phyloP scores from a whole-genome alignment of 2,113 vertebrate species.

The Delphinus delphis region DNA sequence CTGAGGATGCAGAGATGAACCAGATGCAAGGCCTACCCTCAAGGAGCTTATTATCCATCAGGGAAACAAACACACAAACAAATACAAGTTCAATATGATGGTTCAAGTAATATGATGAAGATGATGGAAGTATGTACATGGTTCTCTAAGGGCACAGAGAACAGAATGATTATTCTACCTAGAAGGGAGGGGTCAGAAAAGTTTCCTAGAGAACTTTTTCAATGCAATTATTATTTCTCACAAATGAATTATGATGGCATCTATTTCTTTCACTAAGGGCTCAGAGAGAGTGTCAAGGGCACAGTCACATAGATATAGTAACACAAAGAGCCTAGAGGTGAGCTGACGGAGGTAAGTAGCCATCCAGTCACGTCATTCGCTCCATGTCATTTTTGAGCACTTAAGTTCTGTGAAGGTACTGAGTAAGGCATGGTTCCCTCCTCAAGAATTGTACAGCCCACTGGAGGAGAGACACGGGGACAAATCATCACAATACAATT shows the following conservation, averaged over 20 bases:
- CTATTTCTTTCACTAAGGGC: background rate
- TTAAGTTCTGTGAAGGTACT: background rate
- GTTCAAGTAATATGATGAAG: background rate
- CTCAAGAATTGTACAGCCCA: background rate
- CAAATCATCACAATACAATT: background rate
- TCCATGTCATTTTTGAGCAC: background rate
- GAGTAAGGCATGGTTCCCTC: background rate
- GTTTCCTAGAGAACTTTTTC: background rate
- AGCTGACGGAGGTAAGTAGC: background rate
- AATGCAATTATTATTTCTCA: background rate
- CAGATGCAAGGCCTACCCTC: background rate
- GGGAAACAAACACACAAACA: background rate
- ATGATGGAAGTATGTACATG: background rate
- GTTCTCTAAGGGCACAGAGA: background rate
- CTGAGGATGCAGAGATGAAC: background rate
- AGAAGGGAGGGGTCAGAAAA: background rate
- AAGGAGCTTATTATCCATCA: background rate
- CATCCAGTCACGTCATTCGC: background rate
- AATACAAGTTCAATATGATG: background rate
- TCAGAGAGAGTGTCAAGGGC: background rate
- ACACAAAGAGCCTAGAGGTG: background rate
- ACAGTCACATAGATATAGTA: background rate
- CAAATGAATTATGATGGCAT: background rate
- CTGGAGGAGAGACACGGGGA: background rate
- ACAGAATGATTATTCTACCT: background rate